Evolutionary conservation across 1,140 invertebrate genomes (phyloP), one percentile per base, ranked within the genome.

Genomic region (Scaptomyza hsui): DNA sequence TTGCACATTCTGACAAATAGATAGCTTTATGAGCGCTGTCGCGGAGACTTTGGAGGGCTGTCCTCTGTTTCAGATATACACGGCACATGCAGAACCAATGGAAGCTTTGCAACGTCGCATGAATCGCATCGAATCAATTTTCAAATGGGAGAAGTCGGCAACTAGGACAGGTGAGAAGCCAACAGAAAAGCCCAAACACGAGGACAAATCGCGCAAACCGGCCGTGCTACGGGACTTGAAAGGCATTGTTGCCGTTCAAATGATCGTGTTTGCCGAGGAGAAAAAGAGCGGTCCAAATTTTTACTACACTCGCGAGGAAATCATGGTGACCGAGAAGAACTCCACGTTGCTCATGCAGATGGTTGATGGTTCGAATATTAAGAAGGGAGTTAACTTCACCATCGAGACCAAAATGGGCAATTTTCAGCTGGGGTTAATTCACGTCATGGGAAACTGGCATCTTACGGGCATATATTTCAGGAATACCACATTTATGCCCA

Each of bases 1-100:
- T 6, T 5, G 5, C 0, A 29, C n/a, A 9, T 6, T 9, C 26
- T 9, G 6, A 29, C 1, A 29, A 29, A 1, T 10, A 35, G 32
- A 35, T 12, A n/a, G 10, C 10, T 35, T 85, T 6, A 85, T 85
- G 32, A 16, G 9, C 0, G n/a, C 19, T 5, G 21, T 72, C 1
- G 32, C 55, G 0, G 15, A 12, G 1, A 47, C 48, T 26, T 53
- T 86, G 1, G 4, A 0, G 2, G 6, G 12, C 16, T 85, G 81
- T 16, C 16, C 32, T 0, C 35, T 75, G 1, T 13, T 88, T 0
- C 82, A 88, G 3, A 18, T 75, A 4, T 86, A 86, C 4, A 88
- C 82, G 4, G 78, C 60, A 0, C 47, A 63, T 5, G 15, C 15
- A 6, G 78, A 81, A 53, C 44, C 49, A n/a, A 4, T 5, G 0